A percentile compares a stretch with the other conserved stretches of the same genome.
phyloP scores from a whole-genome alignment of 2,888 invertebrate species.

The Pseudolycoriella hygida region DNA sequence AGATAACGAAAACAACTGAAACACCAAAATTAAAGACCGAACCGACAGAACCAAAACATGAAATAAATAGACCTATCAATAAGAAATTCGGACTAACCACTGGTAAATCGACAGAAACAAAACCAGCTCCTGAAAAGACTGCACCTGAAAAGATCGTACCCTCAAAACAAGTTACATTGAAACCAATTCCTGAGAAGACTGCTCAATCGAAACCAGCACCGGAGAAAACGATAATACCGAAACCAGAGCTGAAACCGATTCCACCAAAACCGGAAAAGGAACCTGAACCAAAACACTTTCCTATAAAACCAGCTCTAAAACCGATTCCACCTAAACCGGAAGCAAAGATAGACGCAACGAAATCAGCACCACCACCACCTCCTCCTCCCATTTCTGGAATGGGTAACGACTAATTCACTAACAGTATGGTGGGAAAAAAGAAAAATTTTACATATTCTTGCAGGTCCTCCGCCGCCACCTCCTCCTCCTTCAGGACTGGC shows the following conservation, averaged over 20 bases:
- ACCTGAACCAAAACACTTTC: no score
- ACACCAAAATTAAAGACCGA: no score
- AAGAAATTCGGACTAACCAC: not conserved
- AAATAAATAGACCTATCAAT: no score
- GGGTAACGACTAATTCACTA: no score
- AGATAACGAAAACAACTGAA: no score
- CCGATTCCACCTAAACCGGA: no score
- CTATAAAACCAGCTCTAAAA: no score
- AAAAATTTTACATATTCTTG: not conserved
- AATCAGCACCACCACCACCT: constrained; percentile 22
- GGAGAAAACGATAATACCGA: not conserved
- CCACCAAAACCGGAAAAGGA: not conserved
- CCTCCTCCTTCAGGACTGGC: constrained; percentile 52
- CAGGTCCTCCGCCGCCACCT: constrained; percentile 39
- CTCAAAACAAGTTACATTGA: not conserved
- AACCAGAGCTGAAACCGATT: not conserved
- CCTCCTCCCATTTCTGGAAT: constrained; percentile 14
- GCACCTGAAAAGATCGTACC: not conserved
- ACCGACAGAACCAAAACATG: no score
- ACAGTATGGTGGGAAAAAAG: no score
- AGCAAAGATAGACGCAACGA: not conserved
- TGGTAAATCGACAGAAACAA: not conserved
- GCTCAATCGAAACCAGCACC: not conserved
- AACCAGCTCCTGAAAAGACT: not conserved
- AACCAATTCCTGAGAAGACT: not conserved